Base-by-base conservation (phyloP, 2,797 vertebrate genomes). In the Pipistrellus nathusii region DNA sequence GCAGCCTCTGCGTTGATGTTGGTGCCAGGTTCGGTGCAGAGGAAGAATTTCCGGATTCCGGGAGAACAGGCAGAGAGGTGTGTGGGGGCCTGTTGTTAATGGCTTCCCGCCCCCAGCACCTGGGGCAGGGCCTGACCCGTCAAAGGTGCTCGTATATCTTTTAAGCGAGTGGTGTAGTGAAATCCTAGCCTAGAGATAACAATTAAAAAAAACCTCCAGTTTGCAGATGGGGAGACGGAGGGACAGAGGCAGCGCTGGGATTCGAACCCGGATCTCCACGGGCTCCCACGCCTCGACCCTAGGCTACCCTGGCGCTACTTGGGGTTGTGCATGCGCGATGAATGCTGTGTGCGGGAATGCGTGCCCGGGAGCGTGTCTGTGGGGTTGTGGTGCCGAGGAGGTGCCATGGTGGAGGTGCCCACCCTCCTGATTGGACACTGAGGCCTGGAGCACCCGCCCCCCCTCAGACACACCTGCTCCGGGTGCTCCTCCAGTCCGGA, bases 171-270 rank as follows among this genome's bases (percentile, higher is more conserved):
- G 71, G 59, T 82, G 57, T 59, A 9, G 38, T 57, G 62, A 48
- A 85, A 92, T 91, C 71, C 78, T 86, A 92, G 48, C 48, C 66
- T 75, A 75, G 93, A 90, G 87, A 59, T 62, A 85, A 44, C 30
- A 38, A 21, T 81, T 57, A 30, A 3, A 30, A 68, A 87, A 94
- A 87, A 76, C 66, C 77, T 68, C 78, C 83, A 59, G 64, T 84
- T 78, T 57, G 71, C 66, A 80, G 57, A 55, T 68, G 53, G 59
- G n/a, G 48, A 93, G 21, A 17, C 78, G 51, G 32, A 90, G 21
- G 32, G 10, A 25, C 75, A 85, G 35, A 35, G 53, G 85, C 18
- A 71, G 55, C 18, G 2, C n/a, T 46, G 69, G 32, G 38, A 27
- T 46, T 62, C 35, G 23, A 78, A 81, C 23, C 10, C 1, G 1